Percentiles rank a stretch among this genome's conserved stretches.
Evolutionary conservation across 2,797 vertebrate species (phyloP).

Genomic region (Geotrypetes seraphini): DNA sequence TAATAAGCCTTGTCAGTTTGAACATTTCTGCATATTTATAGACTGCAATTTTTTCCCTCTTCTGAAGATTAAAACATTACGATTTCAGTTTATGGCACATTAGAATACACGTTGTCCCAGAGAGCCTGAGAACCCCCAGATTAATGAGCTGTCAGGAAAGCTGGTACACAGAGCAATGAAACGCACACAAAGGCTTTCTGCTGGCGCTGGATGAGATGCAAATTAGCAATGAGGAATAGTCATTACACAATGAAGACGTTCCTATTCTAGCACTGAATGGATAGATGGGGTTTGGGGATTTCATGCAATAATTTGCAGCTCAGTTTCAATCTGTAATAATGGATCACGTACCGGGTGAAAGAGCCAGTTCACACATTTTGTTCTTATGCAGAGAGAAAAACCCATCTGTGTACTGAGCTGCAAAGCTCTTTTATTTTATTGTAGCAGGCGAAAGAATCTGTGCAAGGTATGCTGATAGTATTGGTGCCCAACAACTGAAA

Average conservation of each 20-base stretch:
- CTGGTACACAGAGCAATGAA: conserved; percentile 2
- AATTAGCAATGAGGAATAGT: conserved; percentile 13
- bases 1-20: conserved; percentile 20
- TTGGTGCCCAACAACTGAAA: too few relatives aligned
- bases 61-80: conserved; percentile 7
- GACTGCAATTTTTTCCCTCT: conserved; percentile 13
- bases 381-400: too few relatives aligned
- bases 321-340: neutral
- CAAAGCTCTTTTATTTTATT: too few relatives aligned
- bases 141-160: conserved; percentile 4
- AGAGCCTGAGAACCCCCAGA: conserved; percentile 7
- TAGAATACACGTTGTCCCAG: conserved; percentile 13
- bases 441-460: too few relatives aligned
- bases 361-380: too few relatives aligned
- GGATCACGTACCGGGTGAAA: too few relatives aligned
- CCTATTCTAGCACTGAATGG: neutral
- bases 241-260: conserved; percentile 8
- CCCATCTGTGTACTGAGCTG: too few relatives aligned
- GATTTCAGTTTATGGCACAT: conserved; percentile 1
- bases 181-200: conserved; percentile 1
- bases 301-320: neutral
- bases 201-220: neutral
- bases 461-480: too few relatives aligned
- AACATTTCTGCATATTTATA: conserved; percentile 19
- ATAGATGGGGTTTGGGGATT: neutral